Evolutionary conservation across 1,140 invertebrate species (phyloP), one percentile per base, ranked within the genome.

Genomic region (Lanistes nyassanus): DNA sequence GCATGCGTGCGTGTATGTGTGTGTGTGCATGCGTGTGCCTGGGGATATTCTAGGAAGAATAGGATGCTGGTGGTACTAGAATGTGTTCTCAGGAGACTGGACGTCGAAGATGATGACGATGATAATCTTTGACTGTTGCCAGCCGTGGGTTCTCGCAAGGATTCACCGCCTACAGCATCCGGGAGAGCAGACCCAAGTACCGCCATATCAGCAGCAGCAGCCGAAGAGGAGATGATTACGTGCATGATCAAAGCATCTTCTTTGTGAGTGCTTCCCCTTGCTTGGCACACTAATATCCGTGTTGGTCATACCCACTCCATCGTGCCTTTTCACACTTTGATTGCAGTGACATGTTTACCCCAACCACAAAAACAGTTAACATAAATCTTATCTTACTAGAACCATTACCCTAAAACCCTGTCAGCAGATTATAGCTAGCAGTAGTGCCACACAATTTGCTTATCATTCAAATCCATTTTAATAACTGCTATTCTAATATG

Each of bases 231-330:
- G 75, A 82, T 37, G 81, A 82, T 26, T 80, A 82, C 65, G 62
- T 82, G 9, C 81, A 82, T 55, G 75, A 82, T 55, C 68, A 76
- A 56, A 82, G 81, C 65, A 76, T 80, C 76, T 82, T 80, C 73
- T 76, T 75, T 76, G 81, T 82, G 68, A 69, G 78, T 73, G 23
- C 34, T 36, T n/a, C n/a, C n/a, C n/a, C n/a, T n/a, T n/a, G n/a
- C n/a, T n/a, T n/a, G n/a, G n/a, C n/a, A n/a, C 9, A 16, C 0
- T 47, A 2, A 47, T 13, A 47, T 47, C 42, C 42, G 19, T 6
- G 42, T 47, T 16, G 1, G 42, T n/a, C n/a, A 16, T 3, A 47
- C 42, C 19, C 5, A 47, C 21, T 66, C 26, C 23, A 39, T 64
- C 42, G n/a, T 47, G 26, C 34, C 26, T 29, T 23, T 36, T 5